Evolutionary conservation across 2,888 invertebrate species (phyloP), one percentile per base, ranked within the genome.

Genomic region (Cryptus viduatorius): DNA sequence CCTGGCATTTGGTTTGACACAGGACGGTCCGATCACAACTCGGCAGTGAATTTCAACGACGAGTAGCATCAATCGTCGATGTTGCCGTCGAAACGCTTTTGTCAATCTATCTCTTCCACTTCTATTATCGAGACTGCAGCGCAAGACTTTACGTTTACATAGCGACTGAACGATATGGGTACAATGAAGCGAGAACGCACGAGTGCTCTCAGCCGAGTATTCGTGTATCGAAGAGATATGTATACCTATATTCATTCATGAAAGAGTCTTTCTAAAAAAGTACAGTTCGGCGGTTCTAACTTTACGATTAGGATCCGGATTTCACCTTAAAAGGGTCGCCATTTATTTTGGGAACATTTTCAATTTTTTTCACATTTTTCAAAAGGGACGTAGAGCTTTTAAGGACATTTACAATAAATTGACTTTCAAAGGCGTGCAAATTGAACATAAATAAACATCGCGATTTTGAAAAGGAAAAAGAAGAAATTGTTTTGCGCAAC

Each of bases 61-160:
- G 56, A 5, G 19, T 14, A 24, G 71, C 24, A 56, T 24, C 44
- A 16, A 72, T 12, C 72, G 19, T 59, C 44, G 72, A 44, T 31
- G 14, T 8, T 59, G 72, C 24, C 59, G 59, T 59, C 56, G 29
- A 59, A 59, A 24, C 59, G 24, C 59, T 44, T 72, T 72, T 59
- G 72, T 59, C 72, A 59, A 59, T 72, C 56, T 59, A 72, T 72
- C 72, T 72, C 56, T 72, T 24, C 59, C 44, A 19, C 29, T 72
- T 46, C 24, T 59, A 72, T 73, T 61, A 48, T 73, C 61, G 24
- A 3, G 24, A 24, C 24, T 14, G 37, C 3, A 56, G 56, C 12
- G 42, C 44, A 56, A 42, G 56, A 4, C 19, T 56, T 19, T 19
- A 3, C 14, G 4, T 31, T 61, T 12, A 31, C 14, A 16, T 24